Evolutionary conservation across 2,113 vertebrate genomes (phyloP).

Genomic region (Dasyornis broadbenti): DNA sequence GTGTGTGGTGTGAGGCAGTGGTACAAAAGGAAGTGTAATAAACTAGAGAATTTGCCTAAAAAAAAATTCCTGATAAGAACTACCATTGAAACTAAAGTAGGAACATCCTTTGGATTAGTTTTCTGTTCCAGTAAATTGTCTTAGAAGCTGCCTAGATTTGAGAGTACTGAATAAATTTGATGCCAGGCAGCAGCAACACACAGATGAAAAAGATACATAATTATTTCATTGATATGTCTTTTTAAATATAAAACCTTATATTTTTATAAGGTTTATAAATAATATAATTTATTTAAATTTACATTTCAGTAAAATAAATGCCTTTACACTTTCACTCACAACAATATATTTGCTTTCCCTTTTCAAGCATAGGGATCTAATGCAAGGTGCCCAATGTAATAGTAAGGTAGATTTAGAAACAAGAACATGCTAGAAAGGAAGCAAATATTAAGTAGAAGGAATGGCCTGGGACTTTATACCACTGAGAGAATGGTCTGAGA

Average conservation of each 20-base stretch:
- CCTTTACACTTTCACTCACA: not conserved
- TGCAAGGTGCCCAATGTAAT: not conserved
- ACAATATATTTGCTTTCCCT: not conserved
- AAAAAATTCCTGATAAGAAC: not conserved
- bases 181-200: not conserved
- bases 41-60: not conserved
- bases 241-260: not conserved
- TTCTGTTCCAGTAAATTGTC: not conserved
- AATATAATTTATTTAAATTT: not conserved
- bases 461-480: not conserved
- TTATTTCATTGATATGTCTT: not conserved
- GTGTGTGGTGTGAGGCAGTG: not conserved
- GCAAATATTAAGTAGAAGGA: not conserved
- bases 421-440: not conserved
- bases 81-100: not conserved
- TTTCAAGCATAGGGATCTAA: not conserved
- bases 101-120: not conserved
- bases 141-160: not conserved
- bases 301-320: not conserved
- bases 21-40: not conserved
- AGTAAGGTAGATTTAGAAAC: not conserved
- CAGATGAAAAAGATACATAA: not conserved
- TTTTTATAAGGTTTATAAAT: too few species aligned
- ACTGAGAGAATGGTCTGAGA: not conserved
- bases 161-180: not conserved